Evolutionary conservation across 2,888 invertebrate species (phyloP), one percentile per base, ranked within the genome.

Genomic region (Cinara cedri): DNA sequence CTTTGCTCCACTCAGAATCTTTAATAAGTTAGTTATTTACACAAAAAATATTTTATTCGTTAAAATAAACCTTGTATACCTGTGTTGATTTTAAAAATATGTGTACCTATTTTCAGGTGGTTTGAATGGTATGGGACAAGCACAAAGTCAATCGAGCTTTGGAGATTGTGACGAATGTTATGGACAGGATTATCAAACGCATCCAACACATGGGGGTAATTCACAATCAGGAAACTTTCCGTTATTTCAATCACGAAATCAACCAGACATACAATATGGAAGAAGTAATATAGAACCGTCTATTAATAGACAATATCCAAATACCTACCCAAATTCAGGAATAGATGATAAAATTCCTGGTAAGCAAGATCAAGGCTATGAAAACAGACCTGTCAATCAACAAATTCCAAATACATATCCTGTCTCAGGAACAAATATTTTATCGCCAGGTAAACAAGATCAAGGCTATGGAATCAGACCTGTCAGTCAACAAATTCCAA

Each of bases 71-170:
- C n/a, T 60, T 26, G 26, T 26, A 16, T 9, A 16, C 3, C 26
- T 16, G 24, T 8, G 16, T 26, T 3, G 16, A 26, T 16, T 34
- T 14, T 60, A 60, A 16, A 26, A 60, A 13, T 10, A 44, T 66
- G 21, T 16, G 3, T 46, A 65, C 34, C 1, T 44, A 14, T 65
- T 87, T 87, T 83, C 83, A 94, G 94, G 90, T 87, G 94, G 94
- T 65, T 90, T 88, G 82, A 91, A 91, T 84, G 94, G 94, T 78
- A 94, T 94, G 92, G 94, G 94, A 0, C 94, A 94, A 87, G 94
- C 94, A 0, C 94, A 94, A 86, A 94, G 94, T 86, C 94, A 94
- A 86, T 92, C 93, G 81, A 90, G 90, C 72, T 89, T 90, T 70
- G 89, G 88, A 0, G 89, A 88, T 81, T 93, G 92, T 83, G 90